Conservation (phyloP, 2,888 invertebrate genomes). For the Kryphioiulus occultus region DNA sequence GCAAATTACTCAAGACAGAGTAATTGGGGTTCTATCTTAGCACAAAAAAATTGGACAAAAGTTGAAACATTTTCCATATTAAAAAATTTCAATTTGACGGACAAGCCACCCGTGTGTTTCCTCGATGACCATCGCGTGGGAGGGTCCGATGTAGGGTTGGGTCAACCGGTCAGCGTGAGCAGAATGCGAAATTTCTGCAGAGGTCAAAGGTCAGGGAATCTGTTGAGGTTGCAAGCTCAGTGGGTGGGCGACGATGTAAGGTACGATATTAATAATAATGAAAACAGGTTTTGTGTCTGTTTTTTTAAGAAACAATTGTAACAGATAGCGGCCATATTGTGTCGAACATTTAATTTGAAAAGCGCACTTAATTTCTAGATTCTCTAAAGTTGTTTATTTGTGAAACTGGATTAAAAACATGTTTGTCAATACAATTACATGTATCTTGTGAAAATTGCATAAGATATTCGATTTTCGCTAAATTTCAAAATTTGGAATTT, state of each 20-base stretch:
- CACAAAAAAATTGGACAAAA: background rate
- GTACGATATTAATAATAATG: background rate
- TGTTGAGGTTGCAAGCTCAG: background rate
- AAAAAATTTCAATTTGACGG: background rate
- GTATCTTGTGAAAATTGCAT: no score
- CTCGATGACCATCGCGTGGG: background rate
- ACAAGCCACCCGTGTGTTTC: background rate
- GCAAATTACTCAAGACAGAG: background rate
- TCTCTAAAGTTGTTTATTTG: no score
- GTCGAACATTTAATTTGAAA: no score
- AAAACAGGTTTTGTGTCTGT: background rate
- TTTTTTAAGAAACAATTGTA: background rate
- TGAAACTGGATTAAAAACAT: no score
- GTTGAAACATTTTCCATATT: background rate
- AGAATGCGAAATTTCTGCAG: background rate
- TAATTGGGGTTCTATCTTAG: background rate
- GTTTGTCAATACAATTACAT: no score
- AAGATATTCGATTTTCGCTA: no score
- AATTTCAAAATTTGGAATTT: no score
- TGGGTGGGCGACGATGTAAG: background rate
- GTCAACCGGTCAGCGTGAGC: background rate
- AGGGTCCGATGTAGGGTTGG: background rate
- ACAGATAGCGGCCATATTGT: background rate
- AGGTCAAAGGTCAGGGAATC: background rate
- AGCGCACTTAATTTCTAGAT: no score